Evolutionary conservation across 2,113 vertebrate species (phyloP), one percentile per base, ranked within the genome.

Genomic region (Nibea coibor): DNA sequence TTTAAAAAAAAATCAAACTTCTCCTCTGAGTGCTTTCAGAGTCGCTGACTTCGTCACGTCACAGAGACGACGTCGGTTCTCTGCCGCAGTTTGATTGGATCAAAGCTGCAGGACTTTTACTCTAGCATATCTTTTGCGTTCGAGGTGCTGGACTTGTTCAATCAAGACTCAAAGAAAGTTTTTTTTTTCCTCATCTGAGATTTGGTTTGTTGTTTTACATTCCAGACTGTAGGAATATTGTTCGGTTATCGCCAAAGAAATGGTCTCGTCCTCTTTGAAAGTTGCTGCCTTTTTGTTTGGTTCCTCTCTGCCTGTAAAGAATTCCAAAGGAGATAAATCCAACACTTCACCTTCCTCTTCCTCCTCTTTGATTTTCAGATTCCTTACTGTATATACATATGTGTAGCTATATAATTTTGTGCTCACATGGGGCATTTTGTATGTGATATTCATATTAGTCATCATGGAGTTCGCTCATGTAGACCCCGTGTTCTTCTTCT

Each of bases 391-490:
- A 92, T 88, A 94, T 93, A 93, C 92, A 89, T 91, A 81, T 88
- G 91, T 90, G 92, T 93, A 93, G 88, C 91, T 89, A 75, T 89
- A 92, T 88, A 72, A 87, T 89, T 91, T 90, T 88, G 90, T 84
- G 89, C 91, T 90, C 88, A 83, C 75, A 77, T 84, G 73, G 90
- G 86, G 81, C 86, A 87, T 89, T 92, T 87, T 93, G 89, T 94
- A 94, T 92, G 91, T 91, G 90, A 93, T 93, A 87, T 91, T 92
- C 91, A 93, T 89, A 83, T 77, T 87, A 88, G 91, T 70, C 87
- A 79, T 89, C 75, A 83, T 42, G 47, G 77, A 86, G 75, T 87
- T 87, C 10, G 42, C 78, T 87, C 82, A 72, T 88, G 72, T 90
- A 80, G 74, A 83, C 7, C 53, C 31, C 50, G 19, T 77, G 64